These are phyloP conservation scores for Cryptotermes secundus DNA, from an alignment of 1,140 invertebrate species.

Conservation along the genomic window DNA sequence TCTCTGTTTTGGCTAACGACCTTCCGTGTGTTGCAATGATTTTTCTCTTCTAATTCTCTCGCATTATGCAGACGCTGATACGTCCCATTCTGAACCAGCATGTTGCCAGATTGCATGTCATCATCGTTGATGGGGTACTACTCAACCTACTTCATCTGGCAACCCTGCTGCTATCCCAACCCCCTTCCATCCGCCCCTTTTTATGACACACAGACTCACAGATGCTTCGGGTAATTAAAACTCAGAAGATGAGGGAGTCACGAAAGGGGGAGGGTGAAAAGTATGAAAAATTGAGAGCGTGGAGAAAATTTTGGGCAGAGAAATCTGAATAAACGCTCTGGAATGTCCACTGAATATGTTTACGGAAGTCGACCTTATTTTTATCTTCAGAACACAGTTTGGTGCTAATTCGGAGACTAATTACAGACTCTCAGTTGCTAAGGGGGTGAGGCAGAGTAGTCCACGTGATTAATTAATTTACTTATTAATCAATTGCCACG, in stretches of 20 bases:
- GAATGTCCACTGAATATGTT: not conserved
- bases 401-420: too few species aligned
- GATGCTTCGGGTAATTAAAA: constrained; percentile 23
- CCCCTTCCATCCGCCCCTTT: not conserved
- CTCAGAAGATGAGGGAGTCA: not conserved
- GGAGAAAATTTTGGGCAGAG: constrained; percentile 3
- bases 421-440: too few species aligned
- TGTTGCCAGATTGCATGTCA: constrained; percentile 32
- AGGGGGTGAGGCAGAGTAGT: too few species aligned
- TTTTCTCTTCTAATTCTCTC: constrained; percentile 31
- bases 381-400: too few species aligned
- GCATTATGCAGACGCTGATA: constrained; percentile 28
- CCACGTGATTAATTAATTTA: too few species aligned
- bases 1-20: not conserved
- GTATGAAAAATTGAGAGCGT: not conserved
- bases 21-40: constrained; percentile 15
- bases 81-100: constrained; percentile 6
- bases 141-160: constrained; percentile 24
- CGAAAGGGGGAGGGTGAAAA: not conserved
- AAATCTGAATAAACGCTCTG: not conserved
- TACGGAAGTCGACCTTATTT: not conserved
- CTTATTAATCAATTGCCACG: too few species aligned
- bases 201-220: constrained; percentile 19
- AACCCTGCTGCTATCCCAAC: not conserved
- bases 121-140: constrained; percentile 28